Base-by-base conservation (phyloP, 2,888 invertebrate species). In the Hypselothyrea guttata region DNA sequence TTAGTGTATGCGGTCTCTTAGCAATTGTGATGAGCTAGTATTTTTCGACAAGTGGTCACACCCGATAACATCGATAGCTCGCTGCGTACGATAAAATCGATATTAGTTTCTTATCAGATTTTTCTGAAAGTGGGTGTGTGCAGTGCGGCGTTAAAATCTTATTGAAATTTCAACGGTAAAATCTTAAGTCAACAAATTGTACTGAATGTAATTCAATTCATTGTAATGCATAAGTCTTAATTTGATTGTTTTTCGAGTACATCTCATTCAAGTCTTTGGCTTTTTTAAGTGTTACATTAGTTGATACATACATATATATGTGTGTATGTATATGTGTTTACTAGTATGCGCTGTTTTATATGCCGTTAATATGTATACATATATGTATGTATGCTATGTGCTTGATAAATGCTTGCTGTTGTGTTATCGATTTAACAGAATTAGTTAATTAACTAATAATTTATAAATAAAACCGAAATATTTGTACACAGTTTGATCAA, bases 61-160 rank as follows among this genome's bases (percentile, higher is more conserved):
- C 67, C 37, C 5, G 9, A 15, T 1, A 8, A 28, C 13, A 45
- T 41, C 65, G 65, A 44, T 52, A 40, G 27, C 7, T 7, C n/a
- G 18, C 16, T 18, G 9, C 18, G 8, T 11, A 1, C n/a, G 7
- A 7, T 5, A 31, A 28, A 44, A 38, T 47, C 64, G 64, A 64
- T 58, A 16, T 18, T 13, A 44, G 38, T 40, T 41, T 42, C 59
- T 68, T 62, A 62, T 53, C 58, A 63, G 53, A 63, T 54, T 53
- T 66, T 54, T 63, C 51, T 51, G 51, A 7, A 68, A 65, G 70
- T 69, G 70, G 69, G 66, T 71, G 69, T 69, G 71, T 56, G 16
- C 56, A 44, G 41, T 35, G 15, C 33, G 27, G 41, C 42, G 44
- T 38, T 9, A 16, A 38, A n/a, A 18, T n/a, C 22, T 18, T 38